Percentiles rank a stretch among this genome's conserved stretches.
phyloP scores from a whole-genome alignment of 2,797 vertebrate species.

The Centropyge bicolor region DNA sequence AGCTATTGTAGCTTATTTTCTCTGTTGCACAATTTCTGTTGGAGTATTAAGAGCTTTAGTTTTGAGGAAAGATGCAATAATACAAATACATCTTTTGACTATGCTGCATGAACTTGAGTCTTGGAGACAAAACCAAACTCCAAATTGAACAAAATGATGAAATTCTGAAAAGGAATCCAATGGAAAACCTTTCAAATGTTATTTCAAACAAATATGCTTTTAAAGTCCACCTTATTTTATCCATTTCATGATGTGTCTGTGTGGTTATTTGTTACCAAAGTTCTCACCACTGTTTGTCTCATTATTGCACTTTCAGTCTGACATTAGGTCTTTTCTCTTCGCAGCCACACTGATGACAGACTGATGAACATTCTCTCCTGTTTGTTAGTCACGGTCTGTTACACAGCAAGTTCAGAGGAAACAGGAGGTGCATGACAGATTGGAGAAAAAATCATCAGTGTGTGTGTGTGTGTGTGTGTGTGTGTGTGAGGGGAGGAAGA shows the following conservation, averaged over 20 bases:
- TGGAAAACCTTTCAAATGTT: too few relatives aligned
- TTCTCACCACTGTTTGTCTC: neutral
- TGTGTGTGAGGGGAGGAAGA: neutral
- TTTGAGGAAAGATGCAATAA: neutral
- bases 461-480: conserved; percentile 26
- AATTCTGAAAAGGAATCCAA: too few relatives aligned
- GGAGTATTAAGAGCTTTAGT: too few relatives aligned
- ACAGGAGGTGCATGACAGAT: conserved; percentile 77
- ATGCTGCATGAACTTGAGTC: neutral
- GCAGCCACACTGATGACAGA: conserved; percentile 17
- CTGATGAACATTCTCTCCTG: conserved; percentile 31
- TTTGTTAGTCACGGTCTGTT: conserved; percentile 38
- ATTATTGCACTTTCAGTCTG: conserved; percentile 36
- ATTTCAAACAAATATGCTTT: neutral
- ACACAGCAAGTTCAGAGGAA: conserved; percentile 42
- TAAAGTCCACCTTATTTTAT: neutral
- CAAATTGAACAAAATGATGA: too few relatives aligned
- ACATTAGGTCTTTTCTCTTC: conserved; percentile 20
- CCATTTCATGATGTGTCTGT: neutral
- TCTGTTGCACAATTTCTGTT: neutral
- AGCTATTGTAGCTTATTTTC: neutral
- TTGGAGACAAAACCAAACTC: too few relatives aligned
- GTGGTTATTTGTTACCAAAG: neutral
- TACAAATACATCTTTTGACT: neutral
- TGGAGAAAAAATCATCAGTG: conserved; percentile 74